These are phyloP conservation scores for Vimba vimba DNA, from an alignment of 2,113 vertebrate genomes.

Conservation along the genomic window DNA sequence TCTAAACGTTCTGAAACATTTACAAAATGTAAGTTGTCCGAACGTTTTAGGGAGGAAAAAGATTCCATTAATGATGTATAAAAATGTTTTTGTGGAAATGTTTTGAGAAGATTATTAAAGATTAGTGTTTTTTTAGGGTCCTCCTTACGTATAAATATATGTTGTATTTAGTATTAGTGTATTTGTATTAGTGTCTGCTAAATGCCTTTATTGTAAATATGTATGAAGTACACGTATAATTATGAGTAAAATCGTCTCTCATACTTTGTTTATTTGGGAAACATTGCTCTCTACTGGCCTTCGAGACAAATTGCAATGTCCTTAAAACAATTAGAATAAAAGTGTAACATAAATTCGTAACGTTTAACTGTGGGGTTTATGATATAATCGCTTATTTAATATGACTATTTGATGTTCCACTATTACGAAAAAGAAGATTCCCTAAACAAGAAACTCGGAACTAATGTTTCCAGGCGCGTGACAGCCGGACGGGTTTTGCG, in stretches of 20 bases:
- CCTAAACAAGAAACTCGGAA: background rate
- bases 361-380: background rate
- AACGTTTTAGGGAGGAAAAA: rapidly evolving
- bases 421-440: background rate
- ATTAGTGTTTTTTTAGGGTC: background rate
- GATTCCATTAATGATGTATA: too few relatives aligned
- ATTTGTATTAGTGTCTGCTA: background rate
- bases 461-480: background rate
- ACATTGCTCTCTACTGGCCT: background rate
- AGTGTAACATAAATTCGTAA: background rate
- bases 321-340: background rate
- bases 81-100: too few relatives aligned
- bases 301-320: background rate
- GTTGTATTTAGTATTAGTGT: background rate
- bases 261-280: background rate
- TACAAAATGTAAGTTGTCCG: too few relatives aligned
- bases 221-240: background rate
- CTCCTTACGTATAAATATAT: background rate
- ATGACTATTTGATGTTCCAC: background rate
- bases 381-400: background rate
- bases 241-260: background rate
- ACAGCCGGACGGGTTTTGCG: background rate
- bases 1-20: too few relatives aligned
- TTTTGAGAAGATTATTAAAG: too few relatives aligned
- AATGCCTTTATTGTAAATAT: background rate